These are phyloP conservation scores for Pecten maximus DNA, from an alignment of 2,888 invertebrate species.

Conservation along the genomic window DNA sequence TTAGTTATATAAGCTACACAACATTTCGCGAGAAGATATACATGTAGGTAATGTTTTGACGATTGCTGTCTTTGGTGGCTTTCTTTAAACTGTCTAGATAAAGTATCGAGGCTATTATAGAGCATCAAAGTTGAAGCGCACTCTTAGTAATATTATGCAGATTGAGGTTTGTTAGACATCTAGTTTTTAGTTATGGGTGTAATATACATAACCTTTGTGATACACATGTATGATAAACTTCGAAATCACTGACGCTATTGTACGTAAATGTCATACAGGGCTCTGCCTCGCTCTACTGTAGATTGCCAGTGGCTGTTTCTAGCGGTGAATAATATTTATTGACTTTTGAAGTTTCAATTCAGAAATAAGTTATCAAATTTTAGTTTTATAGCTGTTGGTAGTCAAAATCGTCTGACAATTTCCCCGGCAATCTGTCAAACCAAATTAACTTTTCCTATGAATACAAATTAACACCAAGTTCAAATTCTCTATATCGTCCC, in stretches of 20 bases:
- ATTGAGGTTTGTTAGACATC: neutral
- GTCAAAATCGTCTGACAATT: conserved; percentile 24
- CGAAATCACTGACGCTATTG: neutral
- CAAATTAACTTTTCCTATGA: conserved; percentile 9
- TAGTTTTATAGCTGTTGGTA: neutral
- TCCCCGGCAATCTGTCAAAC: conserved; percentile 1
- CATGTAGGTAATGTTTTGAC: too few relatives aligned
- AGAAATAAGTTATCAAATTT: conserved; percentile 24
- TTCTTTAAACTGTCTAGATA: too few relatives aligned
- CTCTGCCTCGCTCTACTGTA: neutral
- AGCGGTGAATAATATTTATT: neutral
- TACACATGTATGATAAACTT: neutral
- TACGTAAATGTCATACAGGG: neutral
- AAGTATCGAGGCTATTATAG: too few relatives aligned
- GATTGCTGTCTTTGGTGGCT: too few relatives aligned
- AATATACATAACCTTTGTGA: neutral
- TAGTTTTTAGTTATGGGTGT: neutral
- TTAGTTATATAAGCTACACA: too few relatives aligned
- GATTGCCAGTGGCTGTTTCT: neutral
- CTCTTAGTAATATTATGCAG: neutral
- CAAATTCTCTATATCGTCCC: conserved; percentile 12
- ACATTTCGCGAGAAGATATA: too few relatives aligned
- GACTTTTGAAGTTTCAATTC: conserved; percentile 21
- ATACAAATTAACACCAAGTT: conserved; percentile 25
- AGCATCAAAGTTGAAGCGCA: neutral